phyloP scores from a whole-genome alignment of 2,797 vertebrate genomes.

The Pipistrellus pygmaeus region DNA sequence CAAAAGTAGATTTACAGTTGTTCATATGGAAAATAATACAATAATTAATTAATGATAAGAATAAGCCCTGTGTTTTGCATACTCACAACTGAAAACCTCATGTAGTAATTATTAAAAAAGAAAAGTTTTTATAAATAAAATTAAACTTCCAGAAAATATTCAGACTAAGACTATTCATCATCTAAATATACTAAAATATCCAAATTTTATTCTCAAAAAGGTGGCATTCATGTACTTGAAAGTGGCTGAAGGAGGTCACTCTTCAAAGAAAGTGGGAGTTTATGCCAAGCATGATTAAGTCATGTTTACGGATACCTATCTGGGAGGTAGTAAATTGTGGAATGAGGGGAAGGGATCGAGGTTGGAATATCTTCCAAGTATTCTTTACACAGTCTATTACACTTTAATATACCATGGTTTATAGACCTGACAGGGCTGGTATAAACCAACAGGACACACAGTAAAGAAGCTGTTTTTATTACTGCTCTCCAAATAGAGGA shows the following conservation, averaged over 20 bases:
- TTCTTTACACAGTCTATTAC: conserved; percentile 77
- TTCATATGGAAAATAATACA: background rate
- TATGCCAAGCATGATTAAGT: conserved; percentile 64
- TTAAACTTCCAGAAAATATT: conserved; percentile 2
- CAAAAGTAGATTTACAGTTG: background rate
- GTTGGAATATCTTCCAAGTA: conserved; percentile 57
- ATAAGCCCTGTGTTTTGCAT: background rate
- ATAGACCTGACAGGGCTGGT: conserved; percentile 73
- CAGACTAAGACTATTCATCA: background rate
- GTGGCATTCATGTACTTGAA: background rate
- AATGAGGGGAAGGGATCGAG: conserved; percentile 55
- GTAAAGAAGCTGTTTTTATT: conserved; percentile 65
- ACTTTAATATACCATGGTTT: conserved; percentile 79
- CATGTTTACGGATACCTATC: conserved; percentile 49
- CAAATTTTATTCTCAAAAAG: background rate
- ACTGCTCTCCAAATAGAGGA: conserved; percentile 68
- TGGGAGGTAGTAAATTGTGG: conserved; percentile 54
- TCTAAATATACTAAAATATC: conserved; percentile 11
- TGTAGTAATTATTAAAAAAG: background rate
- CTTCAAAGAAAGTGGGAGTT: conserved; percentile 59
- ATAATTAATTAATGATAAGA: background rate
- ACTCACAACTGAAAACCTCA: background rate
- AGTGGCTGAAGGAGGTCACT: background rate
- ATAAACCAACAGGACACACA: conserved; percentile 70
- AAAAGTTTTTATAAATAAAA: conserved; percentile 28